A percentile compares a stretch with the other conserved stretches of the same genome.
phyloP scores from a whole-genome alignment of 2,888 invertebrate species.

The Noctua pronuba region DNA sequence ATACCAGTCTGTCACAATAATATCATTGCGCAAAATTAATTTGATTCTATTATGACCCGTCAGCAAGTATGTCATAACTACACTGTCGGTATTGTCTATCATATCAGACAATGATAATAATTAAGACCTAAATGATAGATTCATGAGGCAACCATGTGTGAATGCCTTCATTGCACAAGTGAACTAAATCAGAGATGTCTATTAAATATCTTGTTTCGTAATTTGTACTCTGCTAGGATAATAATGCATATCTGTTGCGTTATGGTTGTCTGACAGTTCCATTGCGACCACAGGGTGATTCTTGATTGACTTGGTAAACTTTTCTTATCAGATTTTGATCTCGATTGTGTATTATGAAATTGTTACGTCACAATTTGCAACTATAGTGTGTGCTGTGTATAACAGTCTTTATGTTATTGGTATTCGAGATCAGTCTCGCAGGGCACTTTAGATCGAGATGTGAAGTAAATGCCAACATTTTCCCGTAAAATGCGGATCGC shows the following conservation, averaged over 20 bases:
- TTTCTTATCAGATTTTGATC: conserved; percentile 43
- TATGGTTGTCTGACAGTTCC: conserved; percentile 36
- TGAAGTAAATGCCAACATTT: conserved; percentile 59
- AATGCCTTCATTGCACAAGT: conserved; percentile 64
- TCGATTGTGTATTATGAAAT: background rate
- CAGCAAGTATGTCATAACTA: conserved; percentile 26
- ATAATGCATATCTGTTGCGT: conserved; percentile 57
- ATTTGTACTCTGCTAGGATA: conserved; percentile 53
- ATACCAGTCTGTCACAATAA: conserved; percentile 33
- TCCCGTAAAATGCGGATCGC: conserved; percentile 62
- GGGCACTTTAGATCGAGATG: conserved; percentile 54
- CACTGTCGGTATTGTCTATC: conserved; percentile 44
- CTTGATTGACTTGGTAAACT: conserved; percentile 35
- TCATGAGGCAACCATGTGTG: conserved; percentile 58
- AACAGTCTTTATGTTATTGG: conserved; percentile 49
- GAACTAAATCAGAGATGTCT: conserved; percentile 45
- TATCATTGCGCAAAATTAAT: conserved; percentile 41
- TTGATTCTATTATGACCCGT: conserved; percentile 10
- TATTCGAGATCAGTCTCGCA: conserved; percentile 55
- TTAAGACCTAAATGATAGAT: conserved; percentile 43
- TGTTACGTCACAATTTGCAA: conserved; percentile 20
- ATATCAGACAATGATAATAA: conserved; percentile 52
- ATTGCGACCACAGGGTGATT: conserved; percentile 30
- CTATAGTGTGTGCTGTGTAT: conserved; percentile 5
- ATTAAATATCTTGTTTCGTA: conserved; percentile 45